Base-by-base conservation (phyloP, 2,113 vertebrate genomes). In the Coreoperca whiteheadi region DNA sequence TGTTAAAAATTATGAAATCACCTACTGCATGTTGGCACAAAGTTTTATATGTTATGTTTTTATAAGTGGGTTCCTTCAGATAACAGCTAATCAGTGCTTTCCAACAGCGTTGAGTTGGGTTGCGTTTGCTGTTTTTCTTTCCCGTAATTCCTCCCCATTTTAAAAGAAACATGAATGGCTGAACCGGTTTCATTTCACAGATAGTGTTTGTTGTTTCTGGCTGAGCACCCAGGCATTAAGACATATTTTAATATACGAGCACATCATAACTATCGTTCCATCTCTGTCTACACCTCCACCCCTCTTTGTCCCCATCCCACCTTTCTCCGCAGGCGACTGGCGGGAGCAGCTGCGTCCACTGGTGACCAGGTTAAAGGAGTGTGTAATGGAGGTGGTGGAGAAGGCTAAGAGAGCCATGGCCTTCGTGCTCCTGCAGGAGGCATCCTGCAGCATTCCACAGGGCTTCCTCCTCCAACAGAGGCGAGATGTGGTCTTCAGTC, bases 391-490 rank as follows among this genome's bases (percentile, higher is more conserved):
- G 74, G 97, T 99, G 90, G 96, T 97, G 83, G 97, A 95, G 67
- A 95, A 97, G 79, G 98, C 98, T 0, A 97, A 95, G 91, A 96
- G 96, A 79, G 98, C 97, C 2, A 96, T 99, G 97, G 97, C 96
- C 0, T 99, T 99, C 71, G 97, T 99, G 76, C 95, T 99, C 53
- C 96, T 99, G 37, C 98, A 99, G 93, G 98, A 99, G 51, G 96
- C 98, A 0, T 97, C 96, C 0, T 98, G 97, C 91, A 97, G 96
- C 82, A 92, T 98, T 80, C 97, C 97, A 9, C 97, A 98, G 75
- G 97, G 97, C 54, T 92, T 98, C 88, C 91, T 96, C 91, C 96
- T 99, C 71, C 97, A 97, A 0, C 95, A 98, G 53, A 96, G 98
- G 78, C 96, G 98, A 88, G 98, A 99, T 32, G 90, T 98, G 2